These are phyloP conservation scores for Salvelinus alpinus DNA, from an alignment of 2,113 vertebrate genomes.

Conservation along the genomic window DNA sequence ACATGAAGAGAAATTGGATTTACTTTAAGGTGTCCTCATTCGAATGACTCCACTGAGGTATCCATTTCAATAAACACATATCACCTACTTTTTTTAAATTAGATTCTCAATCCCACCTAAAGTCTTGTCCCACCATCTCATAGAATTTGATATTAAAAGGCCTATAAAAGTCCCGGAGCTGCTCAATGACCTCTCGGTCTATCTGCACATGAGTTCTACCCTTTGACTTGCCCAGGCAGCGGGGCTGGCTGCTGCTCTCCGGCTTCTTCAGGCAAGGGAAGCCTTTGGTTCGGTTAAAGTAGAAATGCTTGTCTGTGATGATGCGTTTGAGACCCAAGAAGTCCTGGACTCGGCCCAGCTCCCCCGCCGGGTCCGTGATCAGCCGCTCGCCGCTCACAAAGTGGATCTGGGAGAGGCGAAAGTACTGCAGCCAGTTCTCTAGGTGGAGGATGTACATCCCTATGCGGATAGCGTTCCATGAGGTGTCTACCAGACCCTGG, in stretches of 20 bases:
- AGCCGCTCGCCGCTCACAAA: constrained; percentile 93
- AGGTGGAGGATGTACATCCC: constrained; percentile 92
- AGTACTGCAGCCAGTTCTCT: constrained; percentile 92
- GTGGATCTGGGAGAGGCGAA: constrained; percentile 91
- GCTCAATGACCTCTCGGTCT: constrained; percentile 90
- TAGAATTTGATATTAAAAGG: constrained; percentile 95
- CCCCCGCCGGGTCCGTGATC: constrained; percentile 91
- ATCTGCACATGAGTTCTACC: constrained; percentile 97
- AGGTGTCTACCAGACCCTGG: constrained; percentile 85
- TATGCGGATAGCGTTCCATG: constrained; percentile 94
- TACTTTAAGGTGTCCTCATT: constrained; percentile 29
- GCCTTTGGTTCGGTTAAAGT: constrained; percentile 97
- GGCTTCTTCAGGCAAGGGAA: constrained; percentile 94
- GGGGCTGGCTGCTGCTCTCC: constrained; percentile 82
- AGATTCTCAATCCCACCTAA: constrained; percentile 86
- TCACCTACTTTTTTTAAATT: background rate
- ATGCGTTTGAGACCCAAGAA: constrained; percentile 91
- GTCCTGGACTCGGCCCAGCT: constrained; percentile 93
- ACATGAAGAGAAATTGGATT: constrained; percentile 37
- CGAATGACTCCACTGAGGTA: constrained; percentile 31
- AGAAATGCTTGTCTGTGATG: constrained; percentile 95
- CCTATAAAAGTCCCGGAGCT: constrained; percentile 93
- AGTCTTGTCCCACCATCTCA: constrained; percentile 93
- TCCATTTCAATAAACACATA: constrained; percentile 27
- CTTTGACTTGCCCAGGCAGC: constrained; percentile 95